Percentiles rank a stretch among this genome's conserved stretches.
Evolutionary conservation across 1,140 invertebrate genomes (phyloP).

Genomic region (Mercenaria mercenaria): DNA sequence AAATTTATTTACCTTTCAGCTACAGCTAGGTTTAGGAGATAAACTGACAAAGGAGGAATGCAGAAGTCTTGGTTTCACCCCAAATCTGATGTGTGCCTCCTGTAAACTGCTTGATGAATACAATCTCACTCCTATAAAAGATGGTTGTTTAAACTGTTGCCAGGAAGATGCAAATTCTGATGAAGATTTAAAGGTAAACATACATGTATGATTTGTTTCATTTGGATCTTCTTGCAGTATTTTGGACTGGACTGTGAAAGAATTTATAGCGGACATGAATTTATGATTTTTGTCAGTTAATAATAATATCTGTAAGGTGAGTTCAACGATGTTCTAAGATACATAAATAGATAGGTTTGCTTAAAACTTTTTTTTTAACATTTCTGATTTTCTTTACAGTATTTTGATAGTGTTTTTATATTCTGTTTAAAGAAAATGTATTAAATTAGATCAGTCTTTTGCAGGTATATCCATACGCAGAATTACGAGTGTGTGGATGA

Average conservation of each 20-base stretch:
- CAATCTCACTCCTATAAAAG: slow-evolving; percentile 90
- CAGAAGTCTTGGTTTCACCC: slow-evolving; percentile 93
- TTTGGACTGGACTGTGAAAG: background rate
- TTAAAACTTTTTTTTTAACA: no score
- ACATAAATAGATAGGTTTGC: no score
- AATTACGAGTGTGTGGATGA: slow-evolving; percentile 97
- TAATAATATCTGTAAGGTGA: no score
- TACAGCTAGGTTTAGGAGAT: slow-evolving; percentile 73
- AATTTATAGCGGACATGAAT: background rate
- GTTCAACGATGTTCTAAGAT: no score
- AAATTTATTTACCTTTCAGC: no score
- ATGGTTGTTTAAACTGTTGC: slow-evolving; percentile 92
- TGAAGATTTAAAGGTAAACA: slow-evolving; percentile 74
- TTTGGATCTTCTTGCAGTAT: no score
- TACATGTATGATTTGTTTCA: no score
- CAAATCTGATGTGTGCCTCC: slow-evolving; percentile 94
- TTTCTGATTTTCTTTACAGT: no score
- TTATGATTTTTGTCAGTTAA: background rate
- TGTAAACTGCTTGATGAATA: slow-evolving; percentile 94
- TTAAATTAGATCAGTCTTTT: background rate
- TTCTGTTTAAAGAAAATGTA: no score
- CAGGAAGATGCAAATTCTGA: slow-evolving; percentile 87
- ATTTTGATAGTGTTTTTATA: no score
- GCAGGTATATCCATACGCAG: slow-evolving; percentile 92
- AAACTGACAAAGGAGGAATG: slow-evolving; percentile 94